Percentiles rank a stretch among this genome's conserved stretches.
These are phyloP conservation scores for Anthoscopus minutus DNA, from an alignment of 2,113 vertebrate genomes.

Conservation along the genomic window DNA sequence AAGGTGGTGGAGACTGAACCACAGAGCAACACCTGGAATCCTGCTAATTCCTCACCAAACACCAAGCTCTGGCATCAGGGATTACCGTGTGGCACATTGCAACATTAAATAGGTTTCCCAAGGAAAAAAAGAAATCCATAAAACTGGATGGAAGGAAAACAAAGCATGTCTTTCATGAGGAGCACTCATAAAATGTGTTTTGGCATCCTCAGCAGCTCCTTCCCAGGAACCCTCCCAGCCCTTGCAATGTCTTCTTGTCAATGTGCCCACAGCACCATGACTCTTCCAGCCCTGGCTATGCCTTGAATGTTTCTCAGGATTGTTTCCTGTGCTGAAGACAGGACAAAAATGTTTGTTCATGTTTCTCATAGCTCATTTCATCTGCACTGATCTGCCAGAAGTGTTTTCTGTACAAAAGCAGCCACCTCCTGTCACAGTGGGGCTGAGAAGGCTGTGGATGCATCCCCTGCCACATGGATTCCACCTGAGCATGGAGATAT, in stretches of 20 bases:
- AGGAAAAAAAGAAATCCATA: background rate
- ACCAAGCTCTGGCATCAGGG: background rate
- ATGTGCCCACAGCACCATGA: rapidly evolving
- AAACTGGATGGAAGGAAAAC: background rate
- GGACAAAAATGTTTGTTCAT: background rate
- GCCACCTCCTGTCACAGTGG: background rate
- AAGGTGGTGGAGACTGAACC: background rate
- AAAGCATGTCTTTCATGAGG: background rate
- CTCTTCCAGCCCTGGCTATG: background rate
- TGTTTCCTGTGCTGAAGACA: background rate
- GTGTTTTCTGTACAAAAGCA: background rate
- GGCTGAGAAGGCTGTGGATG: background rate
- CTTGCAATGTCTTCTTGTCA: too few species aligned
- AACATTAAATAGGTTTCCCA: background rate
- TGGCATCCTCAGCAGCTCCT: background rate
- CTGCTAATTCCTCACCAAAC: background rate
- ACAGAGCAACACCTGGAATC: background rate
- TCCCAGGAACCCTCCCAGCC: background rate
- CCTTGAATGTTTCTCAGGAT: background rate
- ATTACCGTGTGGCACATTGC: background rate
- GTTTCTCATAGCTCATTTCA: background rate
- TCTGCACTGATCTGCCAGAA: background rate
- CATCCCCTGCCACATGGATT: background rate
- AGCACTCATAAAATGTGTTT: background rate
- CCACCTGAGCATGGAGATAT: background rate